A percentile compares a stretch with the other conserved stretches of the same genome.
Conservation (phyloP, 2,888 invertebrate species). For the Corythucha ciliata region DNA sequence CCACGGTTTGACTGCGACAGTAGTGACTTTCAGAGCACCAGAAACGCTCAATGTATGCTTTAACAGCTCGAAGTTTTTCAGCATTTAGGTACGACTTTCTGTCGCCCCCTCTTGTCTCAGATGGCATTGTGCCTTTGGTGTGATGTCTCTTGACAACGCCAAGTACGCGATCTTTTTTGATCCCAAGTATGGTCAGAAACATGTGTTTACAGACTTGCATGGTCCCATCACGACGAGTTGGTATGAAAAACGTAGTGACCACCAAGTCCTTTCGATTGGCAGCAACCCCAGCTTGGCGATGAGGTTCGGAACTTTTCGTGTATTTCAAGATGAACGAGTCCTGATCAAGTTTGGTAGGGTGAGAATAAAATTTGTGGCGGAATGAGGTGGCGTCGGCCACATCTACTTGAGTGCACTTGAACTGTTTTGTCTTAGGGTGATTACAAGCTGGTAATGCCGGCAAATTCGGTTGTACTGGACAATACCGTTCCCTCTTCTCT, state of each 20-base stretch:
- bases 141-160: neutral
- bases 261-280: too few species aligned
- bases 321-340: neutral
- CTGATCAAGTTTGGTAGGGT: neutral
- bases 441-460: neutral
- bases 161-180: too few species aligned
- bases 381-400: conserved; percentile 4
- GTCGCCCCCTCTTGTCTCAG: conserved; percentile 8
- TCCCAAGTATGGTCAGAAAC: neutral
- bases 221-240: neutral
- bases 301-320: neutral
- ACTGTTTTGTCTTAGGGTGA: neutral
- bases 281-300: too few species aligned
- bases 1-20: conserved; percentile 10
- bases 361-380: conserved; percentile 2
- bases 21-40: conserved; percentile 2
- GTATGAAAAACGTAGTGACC: too few species aligned
- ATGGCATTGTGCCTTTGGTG: neutral
- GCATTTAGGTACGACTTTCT: neutral
- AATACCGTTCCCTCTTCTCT: conserved; percentile 8
- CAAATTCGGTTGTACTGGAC: conserved; percentile 7
- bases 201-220: conserved; percentile 15
- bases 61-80: neutral
- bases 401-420: too few species aligned
- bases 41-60: neutral